Base-by-base conservation (phyloP, 2,888 invertebrate species). In the Lasioglossum marginatum region DNA sequence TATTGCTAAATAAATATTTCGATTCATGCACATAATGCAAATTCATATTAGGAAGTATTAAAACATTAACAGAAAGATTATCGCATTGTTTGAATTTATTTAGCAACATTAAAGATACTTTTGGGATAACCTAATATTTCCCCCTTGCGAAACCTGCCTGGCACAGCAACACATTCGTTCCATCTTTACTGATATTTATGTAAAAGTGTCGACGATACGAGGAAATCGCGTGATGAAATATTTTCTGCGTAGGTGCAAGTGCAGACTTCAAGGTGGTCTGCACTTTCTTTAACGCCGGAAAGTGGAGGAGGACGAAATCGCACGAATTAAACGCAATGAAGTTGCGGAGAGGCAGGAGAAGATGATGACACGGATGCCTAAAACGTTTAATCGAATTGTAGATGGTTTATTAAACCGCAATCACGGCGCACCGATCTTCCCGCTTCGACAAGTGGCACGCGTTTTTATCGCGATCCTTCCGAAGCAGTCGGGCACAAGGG, bases 391-490 rank as follows among this genome's bases (percentile, higher is more conserved):
- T 66, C 66, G 66, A 66, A 66, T 66, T 34, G 19, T 23, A 31
- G 31, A 31, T 19, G 34, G 66, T 66, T 34, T 66, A 34, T 66
- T 66, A 66, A 66, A 31, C 37, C 40, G 68, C 68, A 43, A 78
- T 75, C 74, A 66, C 45, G 79, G 82, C 75, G 77, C 45, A 40
- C 37, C 73, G 84, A 88, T 87, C 88, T 88, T 82, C 82, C 73
- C 80, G 82, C 79, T 80, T 73, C 74, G 84, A 79, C 81, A 88
- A 86, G 82, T 81, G 84, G 83, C 84, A 60, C 74, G 63, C 70
- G 63, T 85, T 89, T 89, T 89, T 89, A 87, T 87, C 80, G 72
- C 77, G 84, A 89, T 83, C 81, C 74, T 79, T 43, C 60, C 75
- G 45, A 75, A 77, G 68, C 70, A 75, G 68, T 87, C 82, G 78